Base-by-base conservation (phyloP, 1,140 invertebrate genomes). In the Nixonia krombeini region DNA sequence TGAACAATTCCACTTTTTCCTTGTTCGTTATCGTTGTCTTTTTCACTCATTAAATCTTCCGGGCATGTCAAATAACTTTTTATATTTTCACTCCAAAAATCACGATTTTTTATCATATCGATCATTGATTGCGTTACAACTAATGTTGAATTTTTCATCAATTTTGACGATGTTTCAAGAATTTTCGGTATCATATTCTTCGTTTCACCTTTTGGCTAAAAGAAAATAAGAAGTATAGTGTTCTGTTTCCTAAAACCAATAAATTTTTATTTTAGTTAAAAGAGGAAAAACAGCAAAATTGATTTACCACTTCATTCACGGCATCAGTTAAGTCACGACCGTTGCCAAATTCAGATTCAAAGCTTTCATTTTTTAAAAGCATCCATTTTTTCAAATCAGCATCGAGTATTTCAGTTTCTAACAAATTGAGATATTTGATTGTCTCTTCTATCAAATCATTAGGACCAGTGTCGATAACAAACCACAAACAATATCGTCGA, bases 401-500 rank as follows among this genome's bases (percentile, higher is more conserved):
- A 58, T 85, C 74, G 5, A 83, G 55, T 37, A 82, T 78, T 72
- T 84, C 78, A 42, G 80, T 74, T 63, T 85, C 75, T 35, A 84
- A 57, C 29, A 81, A 46, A 74, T 86, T 80, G 53, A 85, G 82
- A 2, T 84, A 83, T 65, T 85, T 84, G n/a, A 90, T 74, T 5
- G 87, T 82, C 13, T 83, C 80, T 71, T 87, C 84, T 1, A 90
- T 77, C 63, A 87, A 83, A 62, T 89, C 86, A 38, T 77, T 75
- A 10, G 84, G 78, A 62, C 89, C 89, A 67, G 88, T 83, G 40
- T 85, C 86, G 52, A 90, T 70, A 1, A 86, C 85, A 79, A 89
- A 90, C 56, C 85, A 86, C 46, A 89, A 72, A 61, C 88, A 81
- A 13, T 73, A 76, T 64, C 81, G 81, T 69, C 85, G 87, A 53